phyloP scores from a whole-genome alignment of 2,797 vertebrate genomes.

The Muscicapa striata region DNA sequence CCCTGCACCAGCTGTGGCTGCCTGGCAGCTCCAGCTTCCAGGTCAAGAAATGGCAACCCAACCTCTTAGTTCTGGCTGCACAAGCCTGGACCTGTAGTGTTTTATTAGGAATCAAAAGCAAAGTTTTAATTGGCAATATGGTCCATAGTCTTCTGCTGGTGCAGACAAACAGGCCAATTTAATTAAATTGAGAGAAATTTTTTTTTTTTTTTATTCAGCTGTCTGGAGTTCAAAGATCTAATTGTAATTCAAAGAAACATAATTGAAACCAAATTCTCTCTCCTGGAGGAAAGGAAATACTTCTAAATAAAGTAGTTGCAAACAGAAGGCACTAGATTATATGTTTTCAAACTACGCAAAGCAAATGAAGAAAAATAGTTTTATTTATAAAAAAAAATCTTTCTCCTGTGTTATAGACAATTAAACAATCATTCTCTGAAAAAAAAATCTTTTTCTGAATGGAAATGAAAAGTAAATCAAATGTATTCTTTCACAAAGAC shows the following conservation, averaged over 20 bases:
- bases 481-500: neutral
- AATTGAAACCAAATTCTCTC: neutral
- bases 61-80: neutral
- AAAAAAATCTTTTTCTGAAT: neutral
- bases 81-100: neutral
- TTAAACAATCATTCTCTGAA: neutral
- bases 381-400: neutral
- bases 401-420: neutral
- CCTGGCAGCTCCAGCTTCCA: neutral
- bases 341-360: neutral
- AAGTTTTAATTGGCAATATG: neutral
- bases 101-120: neutral
- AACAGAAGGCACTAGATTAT: neutral
- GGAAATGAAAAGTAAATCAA: neutral
- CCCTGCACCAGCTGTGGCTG: fast-evolving
- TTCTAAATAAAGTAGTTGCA: constrained; percentile 15
- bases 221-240: constrained; percentile 8
- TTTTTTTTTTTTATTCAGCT: neutral
- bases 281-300: neutral
- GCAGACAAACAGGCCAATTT: neutral
- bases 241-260: constrained; percentile 10
- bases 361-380: neutral
- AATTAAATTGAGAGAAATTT: neutral
- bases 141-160: neutral
- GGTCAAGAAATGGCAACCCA: neutral